These are phyloP conservation scores for Syrmaticus mikado DNA, from an alignment of 2,113 vertebrate species.

Conservation along the genomic window DNA sequence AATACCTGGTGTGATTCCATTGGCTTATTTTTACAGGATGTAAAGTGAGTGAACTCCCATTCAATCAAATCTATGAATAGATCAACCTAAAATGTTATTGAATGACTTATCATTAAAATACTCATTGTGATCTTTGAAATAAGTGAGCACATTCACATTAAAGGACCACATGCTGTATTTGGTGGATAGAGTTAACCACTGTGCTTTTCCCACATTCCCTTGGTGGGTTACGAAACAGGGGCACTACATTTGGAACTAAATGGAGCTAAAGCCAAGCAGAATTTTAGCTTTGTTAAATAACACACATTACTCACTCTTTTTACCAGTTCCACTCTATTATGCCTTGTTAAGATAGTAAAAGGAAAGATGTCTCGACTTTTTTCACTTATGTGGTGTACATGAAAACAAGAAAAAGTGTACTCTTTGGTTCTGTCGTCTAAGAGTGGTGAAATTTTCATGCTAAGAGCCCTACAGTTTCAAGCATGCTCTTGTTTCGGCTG, in stretches of 20 bases:
- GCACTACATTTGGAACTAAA: not conserved
- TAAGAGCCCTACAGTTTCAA: conserved; percentile 59
- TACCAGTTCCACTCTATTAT: not conserved
- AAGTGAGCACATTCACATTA: not conserved
- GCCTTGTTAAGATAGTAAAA: not conserved
- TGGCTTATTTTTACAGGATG: not conserved
- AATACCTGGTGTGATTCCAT: not conserved
- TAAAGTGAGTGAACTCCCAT: not conserved
- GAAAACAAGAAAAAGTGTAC: conserved; percentile 42
- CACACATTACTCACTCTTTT: conserved; percentile 21
- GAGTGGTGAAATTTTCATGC: conserved; percentile 75
- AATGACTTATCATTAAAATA: not conserved
- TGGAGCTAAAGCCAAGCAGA: not conserved
- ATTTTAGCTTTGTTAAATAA: conserved; percentile 42
- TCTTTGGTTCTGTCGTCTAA: not conserved
- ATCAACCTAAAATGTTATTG: not conserved
- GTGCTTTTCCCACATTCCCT: not conserved
- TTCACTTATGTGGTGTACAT: not conserved
- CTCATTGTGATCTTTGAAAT: not conserved
- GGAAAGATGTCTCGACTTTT: conserved; percentile 16
- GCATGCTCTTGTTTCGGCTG: conserved; percentile 58
- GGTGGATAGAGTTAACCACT: not conserved
- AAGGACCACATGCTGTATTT: not conserved
- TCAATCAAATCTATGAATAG: not conserved
- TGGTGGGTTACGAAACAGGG: conserved; percentile 15